phyloP scores from a whole-genome alignment of 2,888 invertebrate genomes.

The Stenolophus ochropezus region DNA sequence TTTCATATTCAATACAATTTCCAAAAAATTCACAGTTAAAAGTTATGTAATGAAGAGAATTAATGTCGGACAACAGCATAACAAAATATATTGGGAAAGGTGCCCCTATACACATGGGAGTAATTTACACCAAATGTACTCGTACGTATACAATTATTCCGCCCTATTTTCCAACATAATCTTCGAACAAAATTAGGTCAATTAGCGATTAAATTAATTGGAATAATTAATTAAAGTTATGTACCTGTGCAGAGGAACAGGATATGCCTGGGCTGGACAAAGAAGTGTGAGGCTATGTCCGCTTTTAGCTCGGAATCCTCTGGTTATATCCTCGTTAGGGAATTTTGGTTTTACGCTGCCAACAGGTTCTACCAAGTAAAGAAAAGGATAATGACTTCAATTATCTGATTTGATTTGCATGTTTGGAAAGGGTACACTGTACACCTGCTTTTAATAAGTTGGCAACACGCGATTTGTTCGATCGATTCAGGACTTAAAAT shows the following conservation, averaged over 20 bases:
- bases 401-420: background rate
- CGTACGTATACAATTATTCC: background rate
- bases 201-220: background rate
- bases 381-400: conserved; percentile 1
- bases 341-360: conserved; percentile 80
- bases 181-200: background rate
- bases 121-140: conserved; percentile 74
- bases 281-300: conserved; percentile 78
- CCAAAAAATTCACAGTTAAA: too few relatives aligned
- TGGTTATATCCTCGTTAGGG: conserved; percentile 78
- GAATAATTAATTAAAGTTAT: background rate
- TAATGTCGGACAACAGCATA: too few relatives aligned
- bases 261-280: conserved; percentile 87
- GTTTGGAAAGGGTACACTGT: conserved; percentile 5
- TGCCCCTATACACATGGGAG: conserved; percentile 77
- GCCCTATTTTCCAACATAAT: background rate
- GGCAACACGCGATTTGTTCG: background rate
- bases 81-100: conserved; percentile 75
- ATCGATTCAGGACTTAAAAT: background rate
- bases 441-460: conserved; percentile 17
- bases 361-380: conserved; percentile 76
- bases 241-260: conserved; percentile 71
- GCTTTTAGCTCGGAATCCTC: background rate
- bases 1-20: too few relatives aligned
- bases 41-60: too few relatives aligned